A percentile compares a stretch with the other conserved stretches of the same genome.
phyloP scores from a whole-genome alignment of 2,888 invertebrate species.

The Panopea generosa region DNA sequence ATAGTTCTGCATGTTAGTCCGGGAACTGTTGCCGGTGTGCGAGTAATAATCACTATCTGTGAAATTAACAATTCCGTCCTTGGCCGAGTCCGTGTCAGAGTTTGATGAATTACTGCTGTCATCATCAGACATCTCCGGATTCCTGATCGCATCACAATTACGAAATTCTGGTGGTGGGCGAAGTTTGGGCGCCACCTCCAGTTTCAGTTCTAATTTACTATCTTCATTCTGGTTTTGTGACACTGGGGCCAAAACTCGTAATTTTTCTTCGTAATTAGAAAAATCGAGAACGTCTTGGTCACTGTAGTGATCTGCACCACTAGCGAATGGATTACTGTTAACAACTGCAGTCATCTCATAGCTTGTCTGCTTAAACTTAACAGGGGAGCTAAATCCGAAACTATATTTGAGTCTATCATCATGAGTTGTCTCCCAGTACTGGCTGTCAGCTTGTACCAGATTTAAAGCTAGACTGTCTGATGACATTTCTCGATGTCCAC shows the following conservation, averaged over 20 bases:
- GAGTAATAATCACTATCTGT: slow-evolving; percentile 78
- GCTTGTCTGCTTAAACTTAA: slow-evolving; percentile 57
- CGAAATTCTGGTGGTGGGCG: slow-evolving; percentile 79
- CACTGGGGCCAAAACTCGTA: slow-evolving; percentile 65
- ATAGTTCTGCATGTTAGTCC: slow-evolving; percentile 30
- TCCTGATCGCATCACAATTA: slow-evolving; percentile 63
- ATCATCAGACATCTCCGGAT: slow-evolving; percentile 67
- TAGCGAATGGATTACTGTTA: slow-evolving; percentile 71
- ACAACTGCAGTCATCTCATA: slow-evolving; percentile 67
- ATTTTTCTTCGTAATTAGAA: slow-evolving; percentile 57
- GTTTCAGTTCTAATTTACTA: slow-evolving; percentile 66
- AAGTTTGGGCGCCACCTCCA: slow-evolving; percentile 71
- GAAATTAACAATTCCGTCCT: slow-evolving; percentile 61
- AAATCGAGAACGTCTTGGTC: slow-evolving; percentile 59
- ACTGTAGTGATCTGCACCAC: slow-evolving; percentile 54
- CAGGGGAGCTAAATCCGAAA: slow-evolving; percentile 59
- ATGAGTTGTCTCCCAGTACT: slow-evolving; percentile 69
- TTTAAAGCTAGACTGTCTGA: slow-evolving; percentile 77
- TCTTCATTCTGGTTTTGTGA: slow-evolving; percentile 65
- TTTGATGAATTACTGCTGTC: slow-evolving; percentile 67
- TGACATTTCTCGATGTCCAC: slow-evolving; percentile 84
- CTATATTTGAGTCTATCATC: slow-evolving; percentile 63
- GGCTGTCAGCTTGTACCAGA: slow-evolving; percentile 64
- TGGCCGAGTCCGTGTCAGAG: slow-evolving; percentile 57
- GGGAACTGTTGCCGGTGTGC: slow-evolving; percentile 69